A percentile compares a stretch with the other conserved stretches of the same genome.
Evolutionary conservation across 2,888 invertebrate species (phyloP).

Genomic region (Germaria angustata): DNA sequence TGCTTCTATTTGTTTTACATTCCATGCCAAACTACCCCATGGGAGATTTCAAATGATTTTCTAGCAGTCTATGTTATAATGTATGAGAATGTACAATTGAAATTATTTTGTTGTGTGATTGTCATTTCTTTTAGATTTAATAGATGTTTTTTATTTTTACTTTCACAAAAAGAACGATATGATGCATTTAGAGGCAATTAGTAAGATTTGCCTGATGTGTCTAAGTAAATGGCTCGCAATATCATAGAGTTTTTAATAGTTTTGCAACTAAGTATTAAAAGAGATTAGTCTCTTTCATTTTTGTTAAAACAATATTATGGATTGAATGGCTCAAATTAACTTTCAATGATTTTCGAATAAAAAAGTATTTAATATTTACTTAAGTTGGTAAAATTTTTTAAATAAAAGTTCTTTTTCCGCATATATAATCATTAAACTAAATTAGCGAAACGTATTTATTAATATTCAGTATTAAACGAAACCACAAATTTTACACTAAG

Average conservation of each 20-base stretch:
- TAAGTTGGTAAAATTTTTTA: too few species aligned
- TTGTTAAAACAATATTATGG: neutral
- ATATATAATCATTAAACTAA: too few species aligned
- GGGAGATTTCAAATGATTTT: conserved; percentile 19
- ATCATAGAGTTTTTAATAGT: neutral
- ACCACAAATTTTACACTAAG: too few species aligned
- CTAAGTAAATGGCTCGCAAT: conserved; percentile 14
- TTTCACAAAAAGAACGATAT: conserved; percentile 4
- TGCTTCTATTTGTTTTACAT: conserved; percentile 16
- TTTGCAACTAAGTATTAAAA: neutral
- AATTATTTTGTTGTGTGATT: conserved; percentile 33
- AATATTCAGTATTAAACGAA: too few species aligned
- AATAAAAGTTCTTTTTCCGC: too few species aligned
- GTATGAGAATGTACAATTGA: neutral
- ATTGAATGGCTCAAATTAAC: neutral
- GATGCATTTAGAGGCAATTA: conserved; percentile 59
- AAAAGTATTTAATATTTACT: too few species aligned
- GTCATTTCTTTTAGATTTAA: conserved; percentile 33
- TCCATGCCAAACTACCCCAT: conserved; percentile 40
- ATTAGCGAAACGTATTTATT: too few species aligned
- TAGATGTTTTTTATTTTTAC: neutral
- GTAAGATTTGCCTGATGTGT: conserved; percentile 38
- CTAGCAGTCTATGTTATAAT: neutral
- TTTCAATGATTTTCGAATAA: neutral
- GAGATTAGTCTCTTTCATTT: neutral